Percentiles rank a stretch among this genome's conserved stretches.
Conservation (phyloP, 1,140 invertebrate species). For the Pantala flavescens region DNA sequence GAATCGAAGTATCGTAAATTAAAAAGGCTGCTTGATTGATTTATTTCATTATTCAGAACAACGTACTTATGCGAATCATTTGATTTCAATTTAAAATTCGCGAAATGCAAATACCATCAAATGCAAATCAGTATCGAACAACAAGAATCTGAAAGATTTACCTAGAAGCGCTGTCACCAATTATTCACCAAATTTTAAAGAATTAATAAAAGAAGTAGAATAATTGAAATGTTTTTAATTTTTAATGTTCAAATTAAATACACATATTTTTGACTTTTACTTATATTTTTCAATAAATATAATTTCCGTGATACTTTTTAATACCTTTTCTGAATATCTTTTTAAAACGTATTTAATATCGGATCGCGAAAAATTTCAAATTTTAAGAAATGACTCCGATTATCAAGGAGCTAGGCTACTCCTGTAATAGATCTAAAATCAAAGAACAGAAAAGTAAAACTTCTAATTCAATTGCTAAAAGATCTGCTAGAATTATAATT, state of each 20-base stretch:
- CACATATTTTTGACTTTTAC: background rate
- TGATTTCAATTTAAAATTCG: background rate
- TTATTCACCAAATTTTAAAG: too few species aligned
- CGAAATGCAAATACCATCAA: background rate
- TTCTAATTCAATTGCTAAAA: too few species aligned
- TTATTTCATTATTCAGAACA: too few species aligned
- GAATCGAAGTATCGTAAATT: constrained; percentile 21
- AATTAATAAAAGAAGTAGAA: background rate
- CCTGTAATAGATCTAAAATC: too few species aligned
- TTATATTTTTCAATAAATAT: background rate
- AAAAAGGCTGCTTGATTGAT: background rate
- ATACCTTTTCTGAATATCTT: too few species aligned
- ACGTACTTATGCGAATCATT: background rate
- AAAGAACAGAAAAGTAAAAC: too few species aligned
- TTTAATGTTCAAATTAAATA: background rate
- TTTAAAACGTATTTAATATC: too few species aligned
- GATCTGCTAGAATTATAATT: too few species aligned
- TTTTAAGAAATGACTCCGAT: too few species aligned
- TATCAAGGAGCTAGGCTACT: too few species aligned
- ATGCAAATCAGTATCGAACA: background rate
- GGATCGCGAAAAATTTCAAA: too few species aligned
- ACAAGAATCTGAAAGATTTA: background rate
- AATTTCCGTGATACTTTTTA: too few species aligned
- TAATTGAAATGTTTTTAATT: background rate
- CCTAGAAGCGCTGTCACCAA: background rate